A percentile compares a stretch with the other conserved stretches of the same genome.
Conservation (phyloP, 2,797 vertebrate species). For the Urocyon cinereoargenteus region DNA sequence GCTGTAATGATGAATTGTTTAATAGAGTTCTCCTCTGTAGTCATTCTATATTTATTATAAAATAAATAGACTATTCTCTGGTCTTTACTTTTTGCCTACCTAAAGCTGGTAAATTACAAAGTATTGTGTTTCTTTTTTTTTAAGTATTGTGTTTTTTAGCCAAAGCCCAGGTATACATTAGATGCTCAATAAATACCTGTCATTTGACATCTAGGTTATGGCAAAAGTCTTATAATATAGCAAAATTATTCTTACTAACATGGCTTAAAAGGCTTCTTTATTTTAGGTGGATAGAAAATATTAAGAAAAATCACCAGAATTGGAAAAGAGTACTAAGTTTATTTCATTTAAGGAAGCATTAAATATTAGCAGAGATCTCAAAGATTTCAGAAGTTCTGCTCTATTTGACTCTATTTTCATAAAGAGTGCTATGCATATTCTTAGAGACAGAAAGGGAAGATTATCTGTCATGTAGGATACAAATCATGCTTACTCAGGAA, state of each 20-base stretch:
- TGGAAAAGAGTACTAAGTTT: not conserved
- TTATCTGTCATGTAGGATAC: constrained; percentile 73
- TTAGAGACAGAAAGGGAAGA: constrained; percentile 68
- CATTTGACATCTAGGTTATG: not conserved
- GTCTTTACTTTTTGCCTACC: not conserved
- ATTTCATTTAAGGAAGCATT: constrained; percentile 13
- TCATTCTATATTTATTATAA: not conserved
- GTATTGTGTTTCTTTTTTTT: not conserved
- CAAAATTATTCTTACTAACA: constrained; percentile 31
- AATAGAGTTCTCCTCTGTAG: not conserved
- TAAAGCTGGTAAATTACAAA: not conserved
- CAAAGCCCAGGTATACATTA: not conserved
- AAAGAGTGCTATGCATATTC: constrained; percentile 52
- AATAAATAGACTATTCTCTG: not conserved
- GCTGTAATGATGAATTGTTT: not conserved
- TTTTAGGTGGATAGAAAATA: not conserved
- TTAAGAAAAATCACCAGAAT: constrained; percentile 16
- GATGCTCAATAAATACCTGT: not conserved
- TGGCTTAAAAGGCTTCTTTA: constrained; percentile 35
- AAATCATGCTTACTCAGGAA: constrained; percentile 78
- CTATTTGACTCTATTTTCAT: not conserved
- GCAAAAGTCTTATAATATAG: constrained; percentile 4
- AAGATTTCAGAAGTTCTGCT: constrained; percentile 8
- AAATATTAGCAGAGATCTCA: not conserved
- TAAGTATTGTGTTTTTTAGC: not conserved